Evolutionary conservation across 2,113 vertebrate species (phyloP).

Genomic region (Mandrillus leucophaeus): DNA sequence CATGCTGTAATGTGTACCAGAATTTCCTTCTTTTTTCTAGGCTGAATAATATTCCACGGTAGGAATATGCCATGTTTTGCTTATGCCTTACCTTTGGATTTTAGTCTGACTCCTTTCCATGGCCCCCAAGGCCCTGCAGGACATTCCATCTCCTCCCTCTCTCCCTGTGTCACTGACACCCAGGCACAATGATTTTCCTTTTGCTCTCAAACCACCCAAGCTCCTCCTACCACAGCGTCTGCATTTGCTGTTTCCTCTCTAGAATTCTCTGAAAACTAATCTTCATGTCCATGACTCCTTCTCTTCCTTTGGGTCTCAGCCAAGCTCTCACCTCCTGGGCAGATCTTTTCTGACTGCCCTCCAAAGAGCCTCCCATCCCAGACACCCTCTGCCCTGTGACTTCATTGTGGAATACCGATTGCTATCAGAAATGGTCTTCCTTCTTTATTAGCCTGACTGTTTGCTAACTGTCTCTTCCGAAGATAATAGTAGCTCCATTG

Average conservation of each 20-base stretch:
- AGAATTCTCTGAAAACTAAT: background rate
- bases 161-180: background rate
- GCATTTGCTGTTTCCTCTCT: background rate
- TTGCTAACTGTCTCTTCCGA: background rate
- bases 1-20: background rate
- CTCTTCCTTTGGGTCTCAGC: background rate
- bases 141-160: no score
- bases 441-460: background rate
- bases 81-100: background rate
- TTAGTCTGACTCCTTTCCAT: background rate
- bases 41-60: background rate
- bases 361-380: background rate
- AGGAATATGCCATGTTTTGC: background rate
- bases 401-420: no score
- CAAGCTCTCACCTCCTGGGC: background rate
- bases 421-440: background rate
- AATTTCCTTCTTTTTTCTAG: background rate
- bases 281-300: accelerated
- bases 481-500: background rate
- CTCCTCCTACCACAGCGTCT: background rate
- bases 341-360: background rate
- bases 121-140: background rate
- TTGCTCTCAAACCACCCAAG: background rate
- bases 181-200: background rate
- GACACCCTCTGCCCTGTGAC: background rate